phyloP scores from a whole-genome alignment of 1,140 invertebrate species.

The Vanessa tameamea region DNA sequence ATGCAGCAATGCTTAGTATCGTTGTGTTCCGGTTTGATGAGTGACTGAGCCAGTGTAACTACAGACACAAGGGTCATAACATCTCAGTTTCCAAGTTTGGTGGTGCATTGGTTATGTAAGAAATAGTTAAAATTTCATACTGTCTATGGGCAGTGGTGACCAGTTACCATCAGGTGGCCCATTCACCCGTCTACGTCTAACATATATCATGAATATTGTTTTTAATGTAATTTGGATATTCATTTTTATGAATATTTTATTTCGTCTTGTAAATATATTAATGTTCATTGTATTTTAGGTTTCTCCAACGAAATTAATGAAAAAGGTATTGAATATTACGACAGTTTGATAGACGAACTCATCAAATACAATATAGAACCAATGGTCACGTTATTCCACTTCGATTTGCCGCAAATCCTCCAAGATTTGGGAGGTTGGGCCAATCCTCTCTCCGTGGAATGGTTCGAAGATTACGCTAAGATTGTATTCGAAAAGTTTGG shows the following conservation, averaged over 20 bases:
- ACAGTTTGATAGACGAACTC: constrained; percentile 79
- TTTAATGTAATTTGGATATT: neutral
- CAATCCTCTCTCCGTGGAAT: constrained; percentile 59
- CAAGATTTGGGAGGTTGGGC: constrained; percentile 56
- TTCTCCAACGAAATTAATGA: constrained; percentile 74
- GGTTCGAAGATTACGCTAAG: constrained; percentile 80
- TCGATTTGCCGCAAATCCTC: constrained; percentile 56
- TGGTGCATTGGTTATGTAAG: too few species aligned
- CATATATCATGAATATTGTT: too few species aligned
- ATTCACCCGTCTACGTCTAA: too few species aligned
- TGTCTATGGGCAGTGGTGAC: too few species aligned
- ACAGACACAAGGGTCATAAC: too few species aligned
- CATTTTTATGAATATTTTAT: neutral
- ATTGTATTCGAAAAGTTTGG: constrained; percentile 74
- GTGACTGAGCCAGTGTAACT: too few species aligned
- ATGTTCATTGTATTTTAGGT: constrained; percentile 10
- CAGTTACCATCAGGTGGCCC: too few species aligned
- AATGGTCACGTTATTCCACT: constrained; percentile 60
- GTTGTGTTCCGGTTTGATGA: too few species aligned
- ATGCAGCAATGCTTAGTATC: too few species aligned
- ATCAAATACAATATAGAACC: constrained; percentile 62
- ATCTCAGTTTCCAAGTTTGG: too few species aligned
- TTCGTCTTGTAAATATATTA: neutral
- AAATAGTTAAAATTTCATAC: too few species aligned
- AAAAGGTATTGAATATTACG: constrained; percentile 80